These are phyloP conservation scores for Xiphophorus birchmanni DNA, from an alignment of 2,797 vertebrate species.

Conservation along the genomic window DNA sequence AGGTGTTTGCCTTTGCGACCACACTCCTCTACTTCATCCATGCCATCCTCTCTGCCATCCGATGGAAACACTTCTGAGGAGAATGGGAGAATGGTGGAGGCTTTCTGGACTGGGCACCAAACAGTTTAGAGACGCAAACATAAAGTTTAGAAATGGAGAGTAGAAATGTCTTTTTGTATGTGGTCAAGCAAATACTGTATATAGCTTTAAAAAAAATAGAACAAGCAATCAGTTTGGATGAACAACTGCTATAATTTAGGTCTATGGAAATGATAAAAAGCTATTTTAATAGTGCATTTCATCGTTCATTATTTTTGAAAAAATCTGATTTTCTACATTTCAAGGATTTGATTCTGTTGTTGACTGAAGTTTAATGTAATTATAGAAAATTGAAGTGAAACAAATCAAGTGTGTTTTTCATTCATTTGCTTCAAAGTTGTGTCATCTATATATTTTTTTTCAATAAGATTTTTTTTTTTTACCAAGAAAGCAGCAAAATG, in stretches of 20 bases:
- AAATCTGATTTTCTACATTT: not conserved
- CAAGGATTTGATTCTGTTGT: not conserved
- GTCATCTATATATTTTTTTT: not conserved
- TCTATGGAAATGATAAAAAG: not conserved
- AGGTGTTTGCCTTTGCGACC: slow-evolving; percentile 77
- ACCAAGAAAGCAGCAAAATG: not conserved
- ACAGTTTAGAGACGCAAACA: not conserved
- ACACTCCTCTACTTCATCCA: slow-evolving; percentile 81
- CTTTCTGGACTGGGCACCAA: not conserved
- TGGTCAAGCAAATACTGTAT: not conserved
- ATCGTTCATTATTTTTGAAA: not conserved
- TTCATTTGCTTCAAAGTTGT: not conserved
- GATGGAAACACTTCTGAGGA: slow-evolving; percentile 80
- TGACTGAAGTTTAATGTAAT: not conserved
- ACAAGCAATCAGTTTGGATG: not conserved
- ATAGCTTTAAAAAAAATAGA: not conserved
- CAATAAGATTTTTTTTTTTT: too few relatives aligned
- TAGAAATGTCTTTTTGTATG: not conserved
- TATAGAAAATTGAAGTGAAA: not conserved
- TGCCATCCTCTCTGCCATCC: slow-evolving; percentile 74
- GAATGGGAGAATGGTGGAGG: not conserved
- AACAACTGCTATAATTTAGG: not conserved
- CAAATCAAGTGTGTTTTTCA: not conserved
- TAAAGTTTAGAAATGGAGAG: not conserved
- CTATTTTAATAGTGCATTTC: not conserved